phyloP scores from a whole-genome alignment of 2,888 invertebrate species.

The Emmelina monodactyla region DNA sequence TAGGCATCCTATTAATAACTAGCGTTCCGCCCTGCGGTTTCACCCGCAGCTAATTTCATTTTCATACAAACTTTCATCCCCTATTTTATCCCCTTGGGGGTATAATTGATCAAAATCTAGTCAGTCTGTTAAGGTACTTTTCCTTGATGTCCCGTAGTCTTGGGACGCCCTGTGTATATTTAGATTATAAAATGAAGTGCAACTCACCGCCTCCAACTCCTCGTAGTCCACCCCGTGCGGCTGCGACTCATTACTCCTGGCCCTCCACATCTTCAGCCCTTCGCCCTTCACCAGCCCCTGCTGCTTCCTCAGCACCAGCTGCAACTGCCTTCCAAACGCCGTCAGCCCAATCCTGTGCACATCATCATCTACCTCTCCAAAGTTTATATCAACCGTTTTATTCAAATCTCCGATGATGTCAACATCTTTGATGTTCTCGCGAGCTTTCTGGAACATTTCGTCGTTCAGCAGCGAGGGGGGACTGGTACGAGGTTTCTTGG shows the following conservation, averaged over 20 bases:
- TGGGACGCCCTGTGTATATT: too few species aligned
- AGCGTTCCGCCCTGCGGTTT: too few species aligned
- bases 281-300: slow-evolving; percentile 79
- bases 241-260: slow-evolving; percentile 77
- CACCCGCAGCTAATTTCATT: too few species aligned
- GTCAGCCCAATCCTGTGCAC: slow-evolving; percentile 75
- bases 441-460: slow-evolving; percentile 50
- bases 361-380: slow-evolving; percentile 54
- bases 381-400: slow-evolving; percentile 48
- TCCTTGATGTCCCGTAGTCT: too few species aligned
- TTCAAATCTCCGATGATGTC: slow-evolving; percentile 52
- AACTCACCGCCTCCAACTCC: slow-evolving; percentile 76
- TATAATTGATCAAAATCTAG: too few species aligned
- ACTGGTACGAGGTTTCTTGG: slow-evolving; percentile 31
- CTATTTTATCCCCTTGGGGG: too few species aligned
- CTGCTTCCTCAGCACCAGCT: slow-evolving; percentile 77
- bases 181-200: neutral
- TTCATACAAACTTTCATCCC: too few species aligned
- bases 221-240: slow-evolving; percentile 83
- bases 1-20: too few species aligned
- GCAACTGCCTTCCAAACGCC: slow-evolving; percentile 81
- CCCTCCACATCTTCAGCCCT: slow-evolving; percentile 83
- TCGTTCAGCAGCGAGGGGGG: slow-evolving; percentile 51
- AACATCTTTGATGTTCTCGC: slow-evolving; percentile 41
- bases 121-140: too few species aligned